These are phyloP conservation scores for Pseudomyrmex concolor DNA, from an alignment of 1,140 invertebrate genomes.

Conservation along the genomic window DNA sequence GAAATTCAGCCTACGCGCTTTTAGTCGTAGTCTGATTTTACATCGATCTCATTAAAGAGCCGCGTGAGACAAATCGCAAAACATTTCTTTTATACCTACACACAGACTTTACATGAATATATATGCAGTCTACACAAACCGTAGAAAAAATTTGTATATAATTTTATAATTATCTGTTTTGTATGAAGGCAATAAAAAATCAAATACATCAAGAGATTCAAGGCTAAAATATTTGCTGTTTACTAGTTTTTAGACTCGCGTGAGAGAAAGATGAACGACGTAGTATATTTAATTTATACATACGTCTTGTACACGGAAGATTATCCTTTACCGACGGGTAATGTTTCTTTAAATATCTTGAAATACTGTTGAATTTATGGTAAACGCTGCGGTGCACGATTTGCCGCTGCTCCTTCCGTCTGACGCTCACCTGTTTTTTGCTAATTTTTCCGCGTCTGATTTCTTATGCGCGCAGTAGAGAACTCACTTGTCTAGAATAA, in stretches of 20 bases:
- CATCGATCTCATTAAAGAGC: slow-evolving; percentile 1
- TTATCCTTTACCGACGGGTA: background rate
- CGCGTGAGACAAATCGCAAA: background rate
- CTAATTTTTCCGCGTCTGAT: slow-evolving; percentile 55
- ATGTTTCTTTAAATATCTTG: background rate
- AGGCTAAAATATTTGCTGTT: background rate
- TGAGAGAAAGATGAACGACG: background rate
- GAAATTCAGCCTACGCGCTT: slow-evolving; percentile 60
- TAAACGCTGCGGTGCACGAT: background rate
- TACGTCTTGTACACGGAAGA: background rate
- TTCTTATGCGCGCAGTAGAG: slow-evolving; percentile 47
- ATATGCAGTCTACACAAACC: background rate
- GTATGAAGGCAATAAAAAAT: background rate
- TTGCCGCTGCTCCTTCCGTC: background rate
- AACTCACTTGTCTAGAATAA: slow-evolving; percentile 48
- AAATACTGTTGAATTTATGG: slow-evolving; percentile 28
- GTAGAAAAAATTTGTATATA: background rate
- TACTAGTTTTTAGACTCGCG: background rate
- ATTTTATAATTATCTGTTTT: background rate
- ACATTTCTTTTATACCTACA: background rate
- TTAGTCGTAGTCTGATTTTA: slow-evolving; percentile 37
- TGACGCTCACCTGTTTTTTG: slow-evolving; percentile 3
- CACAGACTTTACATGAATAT: background rate
- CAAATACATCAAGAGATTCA: background rate
- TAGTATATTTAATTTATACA: background rate